Evolutionary conservation across 2,888 invertebrate species (phyloP).

Genomic region (Folsomia manolachei): DNA sequence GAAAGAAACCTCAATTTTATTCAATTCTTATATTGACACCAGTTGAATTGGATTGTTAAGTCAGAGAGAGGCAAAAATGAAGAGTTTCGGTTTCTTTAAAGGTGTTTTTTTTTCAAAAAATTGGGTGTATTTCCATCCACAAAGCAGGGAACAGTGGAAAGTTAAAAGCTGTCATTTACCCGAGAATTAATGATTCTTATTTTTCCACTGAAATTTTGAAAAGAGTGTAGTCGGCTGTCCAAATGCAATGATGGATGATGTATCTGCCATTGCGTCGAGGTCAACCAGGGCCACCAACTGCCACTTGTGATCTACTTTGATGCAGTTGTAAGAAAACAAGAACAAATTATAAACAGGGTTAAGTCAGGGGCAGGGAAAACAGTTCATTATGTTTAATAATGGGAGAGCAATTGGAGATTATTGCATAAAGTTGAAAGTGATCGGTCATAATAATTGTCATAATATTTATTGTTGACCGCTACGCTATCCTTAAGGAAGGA

Average conservation of each 20-base stretch:
- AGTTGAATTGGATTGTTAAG: no score
- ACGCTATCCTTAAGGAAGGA: no score
- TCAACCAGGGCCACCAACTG: not conserved
- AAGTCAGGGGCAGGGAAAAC: no score
- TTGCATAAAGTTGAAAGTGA: slow-evolving; percentile 2
- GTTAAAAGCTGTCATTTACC: slow-evolving; percentile 17
- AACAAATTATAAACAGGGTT: no score
- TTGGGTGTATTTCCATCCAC: no score
- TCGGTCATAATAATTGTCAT: slow-evolving; percentile 8
- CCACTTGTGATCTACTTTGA: slow-evolving; percentile 1
- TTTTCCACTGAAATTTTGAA: slow-evolving; percentile 16
- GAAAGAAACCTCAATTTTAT: no score
- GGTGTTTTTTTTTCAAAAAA: not conserved
- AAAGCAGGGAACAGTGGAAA: not conserved
- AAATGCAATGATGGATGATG: slow-evolving; percentile 6
- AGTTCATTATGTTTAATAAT: no score
- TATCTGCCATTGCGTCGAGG: not conserved
- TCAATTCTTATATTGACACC: no score
- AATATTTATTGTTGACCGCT: not conserved
- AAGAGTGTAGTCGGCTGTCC: slow-evolving; percentile 7
- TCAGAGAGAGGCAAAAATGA: no score
- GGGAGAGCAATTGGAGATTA: no score
- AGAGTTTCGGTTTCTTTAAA: no score
- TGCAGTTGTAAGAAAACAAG: not conserved
- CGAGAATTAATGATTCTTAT: slow-evolving; percentile 18